Evolutionary conservation across 2,888 invertebrate species (phyloP).

Genomic region (Eudasyphora cyanicolor): DNA sequence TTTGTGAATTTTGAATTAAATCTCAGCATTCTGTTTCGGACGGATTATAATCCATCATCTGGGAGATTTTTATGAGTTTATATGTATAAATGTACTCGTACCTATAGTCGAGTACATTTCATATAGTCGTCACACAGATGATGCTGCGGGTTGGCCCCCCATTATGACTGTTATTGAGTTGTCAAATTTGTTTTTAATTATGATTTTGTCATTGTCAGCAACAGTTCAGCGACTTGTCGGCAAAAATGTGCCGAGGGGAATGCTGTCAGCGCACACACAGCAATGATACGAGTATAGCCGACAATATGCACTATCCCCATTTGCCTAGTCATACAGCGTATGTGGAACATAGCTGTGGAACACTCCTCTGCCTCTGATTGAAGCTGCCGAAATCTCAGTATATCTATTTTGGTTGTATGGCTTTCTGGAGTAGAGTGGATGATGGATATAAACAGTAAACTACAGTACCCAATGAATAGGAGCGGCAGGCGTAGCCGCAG

Average conservation of each 20-base stretch:
- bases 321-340: not conserved
- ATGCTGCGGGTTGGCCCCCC: conserved; percentile 50
- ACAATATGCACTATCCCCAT: not conserved
- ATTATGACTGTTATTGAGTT: conserved; percentile 63
- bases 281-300: too few relatives aligned
- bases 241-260: conserved; percentile 22
- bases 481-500: too few relatives aligned
- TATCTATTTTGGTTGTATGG: not conserved
- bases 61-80: conserved; percentile 4
- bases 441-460: not conserved
- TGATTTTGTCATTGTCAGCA: conserved; percentile 68
- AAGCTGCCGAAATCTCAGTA: conserved; percentile 17
- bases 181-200: conserved; percentile 68
- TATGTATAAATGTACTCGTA: not conserved
- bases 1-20: conserved; percentile 38
- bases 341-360: not conserved
- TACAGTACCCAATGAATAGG: conserved; percentile 51
- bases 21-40: conserved; percentile 41
- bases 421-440: too few relatives aligned
- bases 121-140: too few relatives aligned
- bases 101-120: too few relatives aligned
- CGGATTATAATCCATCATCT: conserved; percentile 49
- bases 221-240: conserved; percentile 39
- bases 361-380: not conserved
- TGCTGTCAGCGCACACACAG: conserved; percentile 25